These are phyloP conservation scores for Protomyctophum bolini DNA, from an alignment of 2,113 vertebrate species.

Conservation along the genomic window DNA sequence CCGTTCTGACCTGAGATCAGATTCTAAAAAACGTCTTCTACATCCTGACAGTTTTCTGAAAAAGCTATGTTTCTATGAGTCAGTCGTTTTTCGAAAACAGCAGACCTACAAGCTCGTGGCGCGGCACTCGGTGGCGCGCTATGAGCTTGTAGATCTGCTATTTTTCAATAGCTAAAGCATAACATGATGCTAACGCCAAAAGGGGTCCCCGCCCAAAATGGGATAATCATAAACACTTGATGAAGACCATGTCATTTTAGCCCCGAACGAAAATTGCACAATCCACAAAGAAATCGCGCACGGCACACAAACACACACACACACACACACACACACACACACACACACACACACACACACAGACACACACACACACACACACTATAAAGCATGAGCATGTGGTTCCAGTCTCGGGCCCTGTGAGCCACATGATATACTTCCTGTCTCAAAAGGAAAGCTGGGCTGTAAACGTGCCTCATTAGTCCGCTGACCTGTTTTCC, in stretches of 20 bases:
- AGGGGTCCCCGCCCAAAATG: no score
- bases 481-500: slow-evolving; percentile 54
- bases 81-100: no score
- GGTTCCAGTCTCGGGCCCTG: slow-evolving; percentile 63
- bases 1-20: no score
- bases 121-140: no score
- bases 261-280: slow-evolving; percentile 3
- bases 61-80: no score
- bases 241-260: slow-evolving; percentile 36
- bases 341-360: slow-evolving; percentile 19
- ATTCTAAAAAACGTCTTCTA: no score
- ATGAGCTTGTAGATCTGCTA: no score
- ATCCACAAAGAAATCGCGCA: no score
- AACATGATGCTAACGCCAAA: no score
- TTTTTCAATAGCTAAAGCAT: no score
- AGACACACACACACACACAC: slow-evolving; percentile 23
- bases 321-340: not conserved
- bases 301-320: not conserved
- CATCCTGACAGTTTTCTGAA: no score
- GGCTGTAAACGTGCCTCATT: slow-evolving; percentile 71
- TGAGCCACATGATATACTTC: slow-evolving; percentile 68
- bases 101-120: no score
- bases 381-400: slow-evolving; percentile 54
- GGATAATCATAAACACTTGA: slow-evolving; percentile 24
- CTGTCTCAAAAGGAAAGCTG: slow-evolving; percentile 64